Evolutionary conservation across 2,113 vertebrate genomes (phyloP).

Genomic region (Pavo muticus): DNA sequence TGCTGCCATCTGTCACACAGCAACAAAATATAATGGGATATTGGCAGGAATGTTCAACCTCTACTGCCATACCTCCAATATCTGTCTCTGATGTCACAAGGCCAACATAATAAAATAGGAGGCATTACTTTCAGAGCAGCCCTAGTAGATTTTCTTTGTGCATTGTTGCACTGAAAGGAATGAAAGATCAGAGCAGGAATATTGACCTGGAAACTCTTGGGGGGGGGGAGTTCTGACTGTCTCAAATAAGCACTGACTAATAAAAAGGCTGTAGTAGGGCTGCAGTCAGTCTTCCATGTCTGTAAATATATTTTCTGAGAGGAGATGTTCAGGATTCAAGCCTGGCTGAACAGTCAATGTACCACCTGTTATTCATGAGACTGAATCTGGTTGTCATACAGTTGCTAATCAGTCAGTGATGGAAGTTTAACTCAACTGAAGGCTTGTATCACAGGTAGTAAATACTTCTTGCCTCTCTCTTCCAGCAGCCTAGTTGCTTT

Average conservation of each 20-base stretch:
- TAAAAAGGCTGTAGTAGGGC: background rate
- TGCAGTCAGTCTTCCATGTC: background rate
- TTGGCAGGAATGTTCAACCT: no score
- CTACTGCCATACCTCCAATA: no score
- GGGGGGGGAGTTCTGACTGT: background rate
- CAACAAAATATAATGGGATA: no score
- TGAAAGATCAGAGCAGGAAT: background rate
- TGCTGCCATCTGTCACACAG: no score
- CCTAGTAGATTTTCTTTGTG: background rate
- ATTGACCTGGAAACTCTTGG: background rate
- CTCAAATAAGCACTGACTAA: background rate
- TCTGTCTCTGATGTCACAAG: no score
- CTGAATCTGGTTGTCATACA: background rate
- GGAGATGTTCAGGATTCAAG: background rate
- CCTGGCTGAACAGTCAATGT: background rate
- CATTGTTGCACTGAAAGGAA: background rate
- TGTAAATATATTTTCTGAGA: background rate
- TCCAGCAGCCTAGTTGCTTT: background rate
- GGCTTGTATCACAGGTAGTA: background rate
- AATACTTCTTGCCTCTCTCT: background rate
- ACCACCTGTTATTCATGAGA: background rate
- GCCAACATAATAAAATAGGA: no score
- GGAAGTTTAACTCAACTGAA: background rate
- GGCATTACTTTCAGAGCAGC: no score
- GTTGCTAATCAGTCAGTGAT: background rate